Percentiles rank a stretch among this genome's conserved stretches.
Conservation (phyloP, 1,140 invertebrate genomes). For the Papilio polytes region DNA sequence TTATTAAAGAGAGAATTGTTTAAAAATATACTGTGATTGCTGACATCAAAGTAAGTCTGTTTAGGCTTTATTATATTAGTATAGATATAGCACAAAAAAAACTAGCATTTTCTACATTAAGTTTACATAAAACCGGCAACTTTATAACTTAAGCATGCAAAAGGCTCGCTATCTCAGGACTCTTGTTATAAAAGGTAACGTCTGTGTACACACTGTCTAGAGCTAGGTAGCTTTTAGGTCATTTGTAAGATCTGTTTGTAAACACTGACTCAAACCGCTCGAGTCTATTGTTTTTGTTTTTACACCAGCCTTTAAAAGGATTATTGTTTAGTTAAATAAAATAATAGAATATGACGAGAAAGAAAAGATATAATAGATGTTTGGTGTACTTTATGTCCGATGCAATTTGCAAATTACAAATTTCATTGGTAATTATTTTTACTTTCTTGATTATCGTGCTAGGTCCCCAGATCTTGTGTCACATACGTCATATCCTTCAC, state of each 20-base stretch:
- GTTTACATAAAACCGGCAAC: not conserved
- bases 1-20: too few relatives aligned
- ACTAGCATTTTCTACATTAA: not conserved
- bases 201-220: not conserved
- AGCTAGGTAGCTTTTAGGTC: not conserved
- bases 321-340: too few relatives aligned
- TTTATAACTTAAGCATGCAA: not conserved
- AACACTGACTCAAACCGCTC: not conserved
- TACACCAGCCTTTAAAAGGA: not conserved
- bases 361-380: too few relatives aligned
- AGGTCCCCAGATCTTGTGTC: not conserved
- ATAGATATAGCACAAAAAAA: too few relatives aligned
- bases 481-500: not conserved
- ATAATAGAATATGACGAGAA: too few relatives aligned
- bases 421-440: too few relatives aligned
- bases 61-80: not conserved
- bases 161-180: not conserved
- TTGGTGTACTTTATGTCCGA: too few relatives aligned
- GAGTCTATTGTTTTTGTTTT: not conserved
- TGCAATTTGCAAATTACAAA: too few relatives aligned
- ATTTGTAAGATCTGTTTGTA: not conserved
- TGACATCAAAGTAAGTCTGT: not conserved
- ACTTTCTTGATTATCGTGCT: too few relatives aligned
- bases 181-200: not conserved
- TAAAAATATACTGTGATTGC: too few relatives aligned